These are phyloP conservation scores for Dryobotodes eremita DNA, from an alignment of 2,888 invertebrate species.

Conservation along the genomic window DNA sequence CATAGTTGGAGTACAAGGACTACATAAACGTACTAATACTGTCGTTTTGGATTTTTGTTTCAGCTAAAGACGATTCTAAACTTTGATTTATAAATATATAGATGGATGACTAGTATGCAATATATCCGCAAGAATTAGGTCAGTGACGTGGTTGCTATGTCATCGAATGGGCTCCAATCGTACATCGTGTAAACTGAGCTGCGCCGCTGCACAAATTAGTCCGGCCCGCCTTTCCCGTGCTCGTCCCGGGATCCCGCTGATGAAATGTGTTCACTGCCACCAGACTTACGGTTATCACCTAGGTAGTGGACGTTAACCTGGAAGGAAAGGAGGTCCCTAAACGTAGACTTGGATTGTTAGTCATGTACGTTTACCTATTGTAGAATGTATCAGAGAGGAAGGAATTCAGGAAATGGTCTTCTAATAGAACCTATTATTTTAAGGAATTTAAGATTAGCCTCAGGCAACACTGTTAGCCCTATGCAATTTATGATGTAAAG, in stretches of 20 bases:
- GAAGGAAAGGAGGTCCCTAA: background rate
- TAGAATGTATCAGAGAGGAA: background rate
- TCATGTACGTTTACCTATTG: background rate
- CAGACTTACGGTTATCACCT: constrained; percentile 48
- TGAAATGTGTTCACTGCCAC: constrained; percentile 51
- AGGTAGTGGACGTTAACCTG: constrained; percentile 12
- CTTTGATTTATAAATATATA: background rate
- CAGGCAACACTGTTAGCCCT: background rate
- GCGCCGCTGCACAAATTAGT: constrained; percentile 60
- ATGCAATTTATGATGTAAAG: background rate
- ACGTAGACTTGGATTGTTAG: background rate
- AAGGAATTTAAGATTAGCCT: background rate
- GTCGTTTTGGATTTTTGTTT: no score
- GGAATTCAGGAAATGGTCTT: background rate
- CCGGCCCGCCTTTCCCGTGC: constrained; percentile 68
- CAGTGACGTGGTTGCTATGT: constrained; percentile 24
- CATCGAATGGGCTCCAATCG: constrained; percentile 26
- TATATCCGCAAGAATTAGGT: constrained; percentile 30
- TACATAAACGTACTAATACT: no score
- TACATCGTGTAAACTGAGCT: constrained; percentile 46
- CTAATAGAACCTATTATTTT: background rate
- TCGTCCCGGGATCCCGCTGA: constrained; percentile 51
- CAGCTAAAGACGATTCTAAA: no score
- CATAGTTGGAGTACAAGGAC: no score
- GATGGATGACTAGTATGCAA: background rate